Percentiles rank a stretch among this genome's conserved stretches.
Evolutionary conservation across 2,888 invertebrate species (phyloP).

Genomic region (Dasysyrphus tricinctus): DNA sequence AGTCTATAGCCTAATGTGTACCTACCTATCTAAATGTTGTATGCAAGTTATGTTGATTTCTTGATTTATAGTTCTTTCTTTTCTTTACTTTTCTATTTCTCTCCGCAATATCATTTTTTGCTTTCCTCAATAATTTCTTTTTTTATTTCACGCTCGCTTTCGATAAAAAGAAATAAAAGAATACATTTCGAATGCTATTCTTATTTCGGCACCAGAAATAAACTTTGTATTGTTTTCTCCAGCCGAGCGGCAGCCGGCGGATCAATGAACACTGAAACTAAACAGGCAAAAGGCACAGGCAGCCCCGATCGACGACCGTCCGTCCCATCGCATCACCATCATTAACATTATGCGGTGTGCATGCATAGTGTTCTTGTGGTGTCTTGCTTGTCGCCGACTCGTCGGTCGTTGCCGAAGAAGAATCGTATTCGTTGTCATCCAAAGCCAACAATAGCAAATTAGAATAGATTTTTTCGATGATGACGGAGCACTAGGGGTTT

Average conservation of each 20-base stretch:
- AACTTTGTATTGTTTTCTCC: constrained; percentile 28
- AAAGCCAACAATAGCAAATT: constrained; percentile 50
- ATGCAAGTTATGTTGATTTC: constrained; percentile 71
- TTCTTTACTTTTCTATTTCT: constrained; percentile 34
- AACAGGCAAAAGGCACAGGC: neutral
- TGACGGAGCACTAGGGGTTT: constrained; percentile 32
- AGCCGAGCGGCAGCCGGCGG: constrained; percentile 32
- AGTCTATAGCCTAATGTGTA: neutral
- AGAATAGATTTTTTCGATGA: constrained; percentile 65
- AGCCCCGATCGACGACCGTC: neutral
- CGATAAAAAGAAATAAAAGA: constrained; percentile 34
- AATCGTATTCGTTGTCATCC: constrained; percentile 24
- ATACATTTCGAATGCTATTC: constrained; percentile 55
- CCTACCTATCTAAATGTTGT: constrained; percentile 69
- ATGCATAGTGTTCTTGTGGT: constrained; percentile 44
- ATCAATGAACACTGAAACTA: constrained; percentile 40
- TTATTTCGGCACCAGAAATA: constrained; percentile 68
- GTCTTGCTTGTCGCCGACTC: constrained; percentile 7
- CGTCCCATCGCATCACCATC: constrained; percentile 25
- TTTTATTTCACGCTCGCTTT: constrained; percentile 57
- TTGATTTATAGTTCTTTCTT: constrained; percentile 74
- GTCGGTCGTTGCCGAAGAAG: constrained; percentile 15
- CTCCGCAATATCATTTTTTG: constrained; percentile 36
- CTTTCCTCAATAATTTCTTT: constrained; percentile 62
- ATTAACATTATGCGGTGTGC: constrained; percentile 57